Base-by-base conservation (phyloP, 2,797 vertebrate genomes). In the Moxostoma hubbsi region DNA sequence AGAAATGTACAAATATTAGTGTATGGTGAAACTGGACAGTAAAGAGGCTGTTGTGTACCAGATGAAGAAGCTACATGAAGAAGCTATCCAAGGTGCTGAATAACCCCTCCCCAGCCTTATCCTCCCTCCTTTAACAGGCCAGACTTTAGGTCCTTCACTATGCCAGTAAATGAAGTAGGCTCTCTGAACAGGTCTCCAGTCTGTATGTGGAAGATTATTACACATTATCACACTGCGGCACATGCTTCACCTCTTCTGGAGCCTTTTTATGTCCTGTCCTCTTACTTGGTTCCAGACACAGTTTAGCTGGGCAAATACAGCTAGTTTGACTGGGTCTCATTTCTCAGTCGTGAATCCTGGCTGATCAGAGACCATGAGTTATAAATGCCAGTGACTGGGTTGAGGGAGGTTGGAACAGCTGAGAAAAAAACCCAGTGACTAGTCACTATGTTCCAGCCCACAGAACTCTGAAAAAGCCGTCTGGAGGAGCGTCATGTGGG, bases 301-400 rank as follows among this genome's bases (percentile, higher is more conserved):
- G 54, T 46, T 61, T 81, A 70, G 80, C 61, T 76, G 82, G 51
- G 18, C 63, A 54, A 70, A 53, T n/a, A 64, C 63, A 59, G 46
- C 50, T 36, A 12, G 16, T 88, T 83, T 89, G 86, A 89, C 87
- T 87, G 85, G 80, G 72, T 85, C 79, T 86, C 70, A 77, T 78
- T 67, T 54, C 79, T 82, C 80, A 85, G 87, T 87, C 79, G 59
- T 88, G 89, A 92, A 87, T 87, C 84, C 86, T 84, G 10, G 79
- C 85, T 85, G 87, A 83, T 84, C 82, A 78, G 79, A 71, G 51
- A 15, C 69, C 65, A 85, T 92, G 82, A 89, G 92, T 92, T 92
- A 91, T 91, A 90, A 89, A 89, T 86, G 86, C 55, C 73, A 74
- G 79, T 63, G 64, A 81, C 84, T 55, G 82, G 85, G 83, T 83